A percentile compares a stretch with the other conserved stretches of the same genome.
These are phyloP conservation scores for Euproctis similis DNA, from an alignment of 2,888 invertebrate species.

Conservation along the genomic window DNA sequence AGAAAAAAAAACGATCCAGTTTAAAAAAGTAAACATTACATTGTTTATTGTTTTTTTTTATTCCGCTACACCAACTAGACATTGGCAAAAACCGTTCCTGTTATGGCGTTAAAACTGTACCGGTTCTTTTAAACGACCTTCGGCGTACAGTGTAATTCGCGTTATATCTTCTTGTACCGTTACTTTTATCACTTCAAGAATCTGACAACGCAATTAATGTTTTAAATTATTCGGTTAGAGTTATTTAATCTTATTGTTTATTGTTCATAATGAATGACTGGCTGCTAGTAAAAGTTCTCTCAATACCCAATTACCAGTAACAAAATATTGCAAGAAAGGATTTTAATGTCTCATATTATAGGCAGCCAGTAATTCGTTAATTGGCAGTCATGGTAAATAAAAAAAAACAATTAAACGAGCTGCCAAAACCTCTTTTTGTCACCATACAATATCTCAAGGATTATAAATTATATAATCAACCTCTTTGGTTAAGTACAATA, in stretches of 20 bases:
- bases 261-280: slow-evolving; percentile 5
- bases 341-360: too few species aligned
- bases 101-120: slow-evolving; percentile 31
- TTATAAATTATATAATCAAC: too few species aligned
- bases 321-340: too few species aligned
- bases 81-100: slow-evolving; percentile 40
- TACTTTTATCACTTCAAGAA: slow-evolving; percentile 15
- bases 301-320: too few species aligned
- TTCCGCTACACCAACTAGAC: slow-evolving; percentile 19
- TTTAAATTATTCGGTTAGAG: not conserved
- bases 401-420: too few species aligned
- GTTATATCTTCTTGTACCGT: slow-evolving; percentile 26
- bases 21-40: slow-evolving; percentile 29
- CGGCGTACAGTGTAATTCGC: slow-evolving; percentile 24
- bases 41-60: slow-evolving; percentile 58
- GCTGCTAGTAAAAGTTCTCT: not conserved
- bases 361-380: too few species aligned
- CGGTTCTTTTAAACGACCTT: slow-evolving; percentile 48
- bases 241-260: slow-evolving; percentile 10
- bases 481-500: too few species aligned
- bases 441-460: too few species aligned
- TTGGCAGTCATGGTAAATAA: too few species aligned
- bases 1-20: slow-evolving; percentile 37
- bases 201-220: slow-evolving; percentile 4
- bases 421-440: too few species aligned